Conservation (phyloP, 2,888 invertebrate species). For the Drosophila mimetica region DNA sequence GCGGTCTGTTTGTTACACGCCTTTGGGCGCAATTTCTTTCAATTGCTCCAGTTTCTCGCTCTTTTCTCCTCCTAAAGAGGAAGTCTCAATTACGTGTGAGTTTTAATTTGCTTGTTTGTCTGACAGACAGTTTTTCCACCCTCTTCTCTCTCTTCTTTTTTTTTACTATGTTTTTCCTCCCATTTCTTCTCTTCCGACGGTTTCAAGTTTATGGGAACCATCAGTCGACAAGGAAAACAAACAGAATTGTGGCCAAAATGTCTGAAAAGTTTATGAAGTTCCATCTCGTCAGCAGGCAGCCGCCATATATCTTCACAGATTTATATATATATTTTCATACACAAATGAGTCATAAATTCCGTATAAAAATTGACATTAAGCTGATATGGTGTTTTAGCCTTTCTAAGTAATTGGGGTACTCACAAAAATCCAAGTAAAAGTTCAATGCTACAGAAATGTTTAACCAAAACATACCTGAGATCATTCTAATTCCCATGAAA, state of each 20-base stretch:
- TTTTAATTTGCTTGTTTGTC: constrained; percentile 55
- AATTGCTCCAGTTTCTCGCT: constrained; percentile 63
- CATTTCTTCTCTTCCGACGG: not conserved
- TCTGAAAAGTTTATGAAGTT: constrained; percentile 48
- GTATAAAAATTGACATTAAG: not conserved
- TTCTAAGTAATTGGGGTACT: not conserved
- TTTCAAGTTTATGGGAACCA: constrained; percentile 44
- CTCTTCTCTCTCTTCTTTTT: not conserved
- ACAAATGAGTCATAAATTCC: not conserved
- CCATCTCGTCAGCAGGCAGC: constrained; percentile 9
- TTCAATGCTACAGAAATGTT: not conserved
- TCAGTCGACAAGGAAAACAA: constrained; percentile 22
- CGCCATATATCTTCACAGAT: constrained; percentile 10
- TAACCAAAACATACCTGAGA: not conserved
- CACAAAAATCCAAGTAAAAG: not conserved
- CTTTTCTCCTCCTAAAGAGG: constrained; percentile 53
- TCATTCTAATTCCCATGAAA: not conserved
- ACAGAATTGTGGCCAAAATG: constrained; percentile 17
- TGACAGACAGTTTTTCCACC: constrained; percentile 23
- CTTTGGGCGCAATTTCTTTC: constrained; percentile 58
- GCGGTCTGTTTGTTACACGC: constrained; percentile 29
- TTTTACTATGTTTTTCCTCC: not conserved
- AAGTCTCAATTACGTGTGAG: constrained; percentile 75
- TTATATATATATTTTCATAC: constrained; percentile 1
- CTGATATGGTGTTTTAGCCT: not conserved